Percentiles rank a stretch among this genome's conserved stretches.
Evolutionary conservation across 2,888 invertebrate genomes (phyloP).

Genomic region (Parochlus steinenii): DNA sequence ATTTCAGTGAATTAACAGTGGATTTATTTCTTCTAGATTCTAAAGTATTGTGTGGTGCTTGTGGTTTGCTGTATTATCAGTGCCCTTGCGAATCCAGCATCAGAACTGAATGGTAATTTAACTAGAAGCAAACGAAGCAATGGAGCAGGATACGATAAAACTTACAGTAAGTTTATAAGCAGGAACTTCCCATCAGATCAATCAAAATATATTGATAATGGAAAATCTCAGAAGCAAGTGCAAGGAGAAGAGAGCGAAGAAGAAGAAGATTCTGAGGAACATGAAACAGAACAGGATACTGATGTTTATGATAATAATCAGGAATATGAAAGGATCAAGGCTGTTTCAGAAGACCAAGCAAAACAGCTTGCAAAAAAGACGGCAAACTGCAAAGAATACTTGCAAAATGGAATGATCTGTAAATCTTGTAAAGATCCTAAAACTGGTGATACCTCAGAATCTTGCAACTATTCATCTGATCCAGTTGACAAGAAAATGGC

Average conservation of each 20-base stretch:
- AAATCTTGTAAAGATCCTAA: constrained; percentile 56
- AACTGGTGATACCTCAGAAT: constrained; percentile 60
- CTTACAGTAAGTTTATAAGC: constrained; percentile 8
- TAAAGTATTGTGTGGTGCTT: too few relatives aligned
- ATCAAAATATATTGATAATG: constrained; percentile 4
- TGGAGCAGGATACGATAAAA: constrained; percentile 4
- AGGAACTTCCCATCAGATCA: constrained; percentile 3
- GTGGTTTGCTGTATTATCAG: too few relatives aligned
- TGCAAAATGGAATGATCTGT: constrained; percentile 48
- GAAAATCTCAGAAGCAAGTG: not conserved
- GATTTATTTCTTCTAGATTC: too few relatives aligned
- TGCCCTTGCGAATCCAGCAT: too few relatives aligned
- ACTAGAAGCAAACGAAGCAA: not conserved
- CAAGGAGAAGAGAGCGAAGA: not conserved
- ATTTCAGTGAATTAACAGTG: too few relatives aligned
- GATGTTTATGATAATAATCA: constrained; percentile 29
- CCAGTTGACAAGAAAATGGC: constrained; percentile 55
- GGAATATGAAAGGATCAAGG: constrained; percentile 38
- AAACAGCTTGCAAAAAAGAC: constrained; percentile 43
- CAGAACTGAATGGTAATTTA: too few relatives aligned
- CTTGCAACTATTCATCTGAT: constrained; percentile 59
- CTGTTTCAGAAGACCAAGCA: constrained; percentile 42
- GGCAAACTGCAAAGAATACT: constrained; percentile 39
- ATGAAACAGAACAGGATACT: constrained; percentile 1
- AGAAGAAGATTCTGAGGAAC: constrained; percentile 5